These are phyloP conservation scores for Eumerus sabulonum DNA, from an alignment of 2,888 invertebrate species.

Conservation along the genomic window DNA sequence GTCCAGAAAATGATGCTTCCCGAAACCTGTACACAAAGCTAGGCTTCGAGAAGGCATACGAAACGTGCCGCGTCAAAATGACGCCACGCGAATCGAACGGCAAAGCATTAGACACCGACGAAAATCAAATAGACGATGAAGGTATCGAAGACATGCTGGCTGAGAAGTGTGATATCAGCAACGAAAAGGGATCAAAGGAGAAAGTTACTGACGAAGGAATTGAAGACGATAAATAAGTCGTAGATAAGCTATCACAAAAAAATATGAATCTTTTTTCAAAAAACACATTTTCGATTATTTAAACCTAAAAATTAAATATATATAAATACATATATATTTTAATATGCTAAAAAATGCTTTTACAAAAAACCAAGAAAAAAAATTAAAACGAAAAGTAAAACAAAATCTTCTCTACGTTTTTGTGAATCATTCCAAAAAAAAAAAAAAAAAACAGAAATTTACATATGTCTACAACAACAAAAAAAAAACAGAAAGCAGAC, in stretches of 20 bases:
- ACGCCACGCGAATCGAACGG: constrained; percentile 79
- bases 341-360: constrained; percentile 70
- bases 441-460: constrained; percentile 63
- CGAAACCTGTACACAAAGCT: constrained; percentile 90
- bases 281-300: constrained; percentile 66
- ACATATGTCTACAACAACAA: constrained; percentile 53
- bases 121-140: constrained; percentile 76
- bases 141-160: constrained; percentile 79
- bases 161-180: constrained; percentile 79
- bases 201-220: constrained; percentile 77
- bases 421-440: constrained; percentile 69
- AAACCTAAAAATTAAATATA: constrained; percentile 56
- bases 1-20: constrained; percentile 92
- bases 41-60: constrained; percentile 89
- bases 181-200: constrained; percentile 74
- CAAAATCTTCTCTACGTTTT: constrained; percentile 72
- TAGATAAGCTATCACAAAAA: constrained; percentile 14
- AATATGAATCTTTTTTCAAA: constrained; percentile 68
- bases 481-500: constrained; percentile 36
- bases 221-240: constrained; percentile 76
- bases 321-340: constrained; percentile 67
- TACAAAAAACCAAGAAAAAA: constrained; percentile 55
- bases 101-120: constrained; percentile 66
- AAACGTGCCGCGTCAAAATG: constrained; percentile 89
- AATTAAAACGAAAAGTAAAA: constrained; percentile 58